Conservation (phyloP, 37 sponge, comb jelly and placozoan species). For the Corticium candelabrum region DNA sequence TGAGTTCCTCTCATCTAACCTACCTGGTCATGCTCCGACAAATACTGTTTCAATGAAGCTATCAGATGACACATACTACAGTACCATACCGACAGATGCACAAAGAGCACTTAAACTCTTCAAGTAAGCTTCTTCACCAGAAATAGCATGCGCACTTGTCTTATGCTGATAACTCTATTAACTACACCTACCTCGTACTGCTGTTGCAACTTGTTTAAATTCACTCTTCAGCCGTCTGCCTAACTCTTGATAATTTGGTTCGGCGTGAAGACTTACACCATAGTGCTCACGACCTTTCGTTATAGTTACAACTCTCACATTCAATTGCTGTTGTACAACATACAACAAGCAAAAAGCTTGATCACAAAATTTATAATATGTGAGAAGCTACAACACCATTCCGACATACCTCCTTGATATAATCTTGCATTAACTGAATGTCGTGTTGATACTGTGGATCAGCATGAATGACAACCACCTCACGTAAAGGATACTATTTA, state of each 20-base stretch:
- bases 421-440: conserved; percentile 45
- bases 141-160: background rate
- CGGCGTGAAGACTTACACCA: conserved; percentile 61
- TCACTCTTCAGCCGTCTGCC: conserved; percentile 87
- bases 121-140: too few species aligned
- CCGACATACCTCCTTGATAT: conserved; percentile 79
- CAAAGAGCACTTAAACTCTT: too few species aligned
- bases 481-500: conserved; percentile 71
- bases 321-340: conserved; percentile 53
- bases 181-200: background rate
- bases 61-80: too few species aligned
- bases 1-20: too few species aligned
- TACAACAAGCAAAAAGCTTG: conserved; percentile 7
- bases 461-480: conserved; percentile 75
- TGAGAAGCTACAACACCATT: too few species aligned
- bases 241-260: conserved; percentile 76
- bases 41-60: too few species aligned
- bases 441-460: conserved; percentile 46
- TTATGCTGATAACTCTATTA: background rate
- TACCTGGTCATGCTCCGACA: too few species aligned
- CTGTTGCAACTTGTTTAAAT: conserved; percentile 55
- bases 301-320: conserved; percentile 64
- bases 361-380: background rate
- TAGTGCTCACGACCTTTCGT: conserved; percentile 67
- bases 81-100: too few species aligned